A percentile compares a stretch with the other conserved stretches of the same genome.
Conservation (phyloP, 2,113 vertebrate species). For the Azemiops feae region DNA sequence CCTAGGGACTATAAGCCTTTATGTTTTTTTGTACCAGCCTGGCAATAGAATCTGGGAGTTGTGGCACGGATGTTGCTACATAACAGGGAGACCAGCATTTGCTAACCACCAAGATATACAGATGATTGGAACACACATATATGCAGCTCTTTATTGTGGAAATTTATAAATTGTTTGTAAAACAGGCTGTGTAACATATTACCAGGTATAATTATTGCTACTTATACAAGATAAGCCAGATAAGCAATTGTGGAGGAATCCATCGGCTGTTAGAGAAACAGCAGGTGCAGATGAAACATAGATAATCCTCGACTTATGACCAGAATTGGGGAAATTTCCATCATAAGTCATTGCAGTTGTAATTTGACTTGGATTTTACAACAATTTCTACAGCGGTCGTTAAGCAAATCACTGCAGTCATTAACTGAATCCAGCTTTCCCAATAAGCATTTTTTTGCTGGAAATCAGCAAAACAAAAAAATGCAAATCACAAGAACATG, state of each 20-base stretch:
- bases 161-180: neutral
- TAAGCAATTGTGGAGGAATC: neutral
- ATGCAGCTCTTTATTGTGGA: neutral
- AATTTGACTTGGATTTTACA: neutral
- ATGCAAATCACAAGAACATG: neutral
- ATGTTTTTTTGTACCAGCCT: neutral
- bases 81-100: neutral
- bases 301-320: neutral
- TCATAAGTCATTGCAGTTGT: neutral
- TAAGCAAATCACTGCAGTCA: neutral
- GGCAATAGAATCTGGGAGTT: neutral
- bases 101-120: neutral
- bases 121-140: neutral
- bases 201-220: neutral
- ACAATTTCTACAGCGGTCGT: neutral
- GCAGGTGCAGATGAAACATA: neutral
- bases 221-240: neutral
- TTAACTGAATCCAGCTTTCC: neutral
- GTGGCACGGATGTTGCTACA: neutral
- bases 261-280: neutral
- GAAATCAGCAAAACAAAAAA: neutral
- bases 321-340: neutral
- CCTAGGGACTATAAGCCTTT: neutral
- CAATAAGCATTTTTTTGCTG: neutral
- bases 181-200: neutral